These are phyloP conservation scores for Embiotoca jacksoni DNA, from an alignment of 2,113 vertebrate genomes.

Conservation along the genomic window DNA sequence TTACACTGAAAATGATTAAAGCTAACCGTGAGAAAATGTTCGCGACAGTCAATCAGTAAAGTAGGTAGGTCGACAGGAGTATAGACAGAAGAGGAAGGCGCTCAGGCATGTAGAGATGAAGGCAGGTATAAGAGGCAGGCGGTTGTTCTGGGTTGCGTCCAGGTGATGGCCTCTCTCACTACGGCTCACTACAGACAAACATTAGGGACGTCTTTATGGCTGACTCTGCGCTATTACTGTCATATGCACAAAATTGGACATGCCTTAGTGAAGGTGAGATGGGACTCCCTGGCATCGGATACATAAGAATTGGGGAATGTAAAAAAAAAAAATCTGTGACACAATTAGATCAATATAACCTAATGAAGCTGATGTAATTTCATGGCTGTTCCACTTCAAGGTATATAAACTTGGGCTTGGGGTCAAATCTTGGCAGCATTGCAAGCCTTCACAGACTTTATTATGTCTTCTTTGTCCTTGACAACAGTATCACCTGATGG, in stretches of 20 bases:
- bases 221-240: constrained; percentile 62
- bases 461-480: constrained; percentile 30
- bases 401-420: constrained; percentile 25
- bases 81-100: constrained; percentile 30
- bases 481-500: constrained; percentile 22
- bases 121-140: constrained; percentile 39
- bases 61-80: constrained; percentile 43
- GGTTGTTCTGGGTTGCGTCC: constrained; percentile 65
- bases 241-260: constrained; percentile 64
- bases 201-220: constrained; percentile 54
- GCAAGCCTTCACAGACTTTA: not conserved
- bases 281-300: constrained; percentile 4
- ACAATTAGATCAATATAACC: constrained; percentile 11
- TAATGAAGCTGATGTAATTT: constrained; percentile 44
- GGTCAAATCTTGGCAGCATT: constrained; percentile 24
- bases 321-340: constrained; percentile 13
- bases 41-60: constrained; percentile 61
- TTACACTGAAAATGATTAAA: constrained; percentile 64
- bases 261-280: constrained; percentile 61
- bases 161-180: constrained; percentile 48
- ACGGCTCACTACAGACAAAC: constrained; percentile 55
- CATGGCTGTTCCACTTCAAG: constrained; percentile 11
- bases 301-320: constrained; percentile 24
- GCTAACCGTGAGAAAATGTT: constrained; percentile 62
- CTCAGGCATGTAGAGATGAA: constrained; percentile 45